phyloP scores from a whole-genome alignment of 2,113 vertebrate species.

The Promerops cafer region DNA sequence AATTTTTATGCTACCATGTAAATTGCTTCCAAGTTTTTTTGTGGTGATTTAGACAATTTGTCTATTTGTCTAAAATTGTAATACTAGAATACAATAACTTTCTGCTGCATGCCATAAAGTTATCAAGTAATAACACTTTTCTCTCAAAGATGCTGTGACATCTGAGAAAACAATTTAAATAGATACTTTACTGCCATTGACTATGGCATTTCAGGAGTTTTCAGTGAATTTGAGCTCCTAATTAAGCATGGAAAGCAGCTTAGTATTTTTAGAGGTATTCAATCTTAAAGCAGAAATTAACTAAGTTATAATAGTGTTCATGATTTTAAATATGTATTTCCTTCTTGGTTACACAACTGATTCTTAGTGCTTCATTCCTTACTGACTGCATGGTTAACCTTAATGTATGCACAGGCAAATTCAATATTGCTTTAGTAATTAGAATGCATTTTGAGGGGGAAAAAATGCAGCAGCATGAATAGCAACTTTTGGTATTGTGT shows the following conservation, averaged over 20 bases:
- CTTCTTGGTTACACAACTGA: neutral
- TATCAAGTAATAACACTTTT: neutral
- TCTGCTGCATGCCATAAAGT: neutral
- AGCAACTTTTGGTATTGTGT: neutral
- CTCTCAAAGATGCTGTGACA: neutral
- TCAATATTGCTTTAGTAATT: conserved; percentile 23
- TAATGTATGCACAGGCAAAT: neutral
- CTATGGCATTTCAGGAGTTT: neutral
- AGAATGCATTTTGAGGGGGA: neutral
- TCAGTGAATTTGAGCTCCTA: neutral
- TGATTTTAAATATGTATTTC: neutral
- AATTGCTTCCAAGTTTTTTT: neutral
- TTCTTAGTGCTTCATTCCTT: neutral
- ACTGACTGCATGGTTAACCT: neutral
- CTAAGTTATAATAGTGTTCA: neutral
- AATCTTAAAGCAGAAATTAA: neutral
- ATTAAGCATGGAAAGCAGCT: neutral
- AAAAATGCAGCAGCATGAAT: neutral
- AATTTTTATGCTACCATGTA: neutral
- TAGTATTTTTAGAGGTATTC: neutral
- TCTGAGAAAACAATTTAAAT: neutral
- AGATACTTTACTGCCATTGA: neutral
- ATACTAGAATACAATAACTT: neutral
- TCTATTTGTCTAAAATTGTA: neutral
- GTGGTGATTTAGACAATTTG: neutral